Conservation (phyloP, 2,888 invertebrate species). For the Drosophila hamatofila region DNA sequence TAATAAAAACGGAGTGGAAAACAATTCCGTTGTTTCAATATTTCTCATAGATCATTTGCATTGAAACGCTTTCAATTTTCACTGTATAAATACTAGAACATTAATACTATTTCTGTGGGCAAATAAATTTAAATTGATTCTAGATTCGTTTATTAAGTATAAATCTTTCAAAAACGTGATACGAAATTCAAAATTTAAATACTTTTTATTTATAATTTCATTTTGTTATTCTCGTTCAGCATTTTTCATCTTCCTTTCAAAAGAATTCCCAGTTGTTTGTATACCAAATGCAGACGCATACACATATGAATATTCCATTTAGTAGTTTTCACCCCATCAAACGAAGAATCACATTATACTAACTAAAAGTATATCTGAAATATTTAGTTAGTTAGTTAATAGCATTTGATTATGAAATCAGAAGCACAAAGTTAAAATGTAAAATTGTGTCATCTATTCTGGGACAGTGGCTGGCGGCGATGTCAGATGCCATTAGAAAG, state of each 20-base stretch:
- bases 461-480: conserved; percentile 1
- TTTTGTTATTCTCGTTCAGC: not conserved
- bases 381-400: conserved; percentile 15
- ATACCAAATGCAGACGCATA: not conserved
- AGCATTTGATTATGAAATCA: conserved; percentile 27
- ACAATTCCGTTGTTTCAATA: conserved; percentile 31
- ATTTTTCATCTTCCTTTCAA: not conserved
- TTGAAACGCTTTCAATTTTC: not conserved
- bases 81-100: not conserved
- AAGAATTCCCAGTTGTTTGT: not conserved
- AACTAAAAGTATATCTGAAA: not conserved
- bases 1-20: conserved; percentile 11
- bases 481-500: conserved; percentile 48
- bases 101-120: not conserved
- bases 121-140: not conserved
- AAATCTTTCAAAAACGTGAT: too few species aligned
- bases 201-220: not conserved
- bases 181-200: not conserved
- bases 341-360: not conserved
- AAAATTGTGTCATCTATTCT: conserved; percentile 15
- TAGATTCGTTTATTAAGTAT: not conserved
- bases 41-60: conserved; percentile 4
- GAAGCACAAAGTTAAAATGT: conserved; percentile 15
- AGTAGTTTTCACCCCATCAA: not conserved
- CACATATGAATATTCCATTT: not conserved